These are phyloP conservation scores for Leuciscus waleckii DNA, from an alignment of 2,797 vertebrate species.

Conservation along the genomic window DNA sequence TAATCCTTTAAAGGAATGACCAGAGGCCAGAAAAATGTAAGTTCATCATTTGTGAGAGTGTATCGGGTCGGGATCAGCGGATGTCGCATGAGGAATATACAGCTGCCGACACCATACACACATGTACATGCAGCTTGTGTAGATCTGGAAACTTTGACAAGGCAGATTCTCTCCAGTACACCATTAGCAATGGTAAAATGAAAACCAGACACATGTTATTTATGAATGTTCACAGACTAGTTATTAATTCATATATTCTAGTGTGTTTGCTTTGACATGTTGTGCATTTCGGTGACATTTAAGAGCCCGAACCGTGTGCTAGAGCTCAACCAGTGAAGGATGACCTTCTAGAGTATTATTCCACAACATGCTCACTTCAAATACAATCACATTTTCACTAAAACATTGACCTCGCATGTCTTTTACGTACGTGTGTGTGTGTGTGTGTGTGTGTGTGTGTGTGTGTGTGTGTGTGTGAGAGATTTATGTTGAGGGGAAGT, in stretches of 20 bases:
- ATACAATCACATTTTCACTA: constrained; percentile 14
- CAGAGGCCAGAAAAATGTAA: no score
- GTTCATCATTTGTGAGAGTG: no score
- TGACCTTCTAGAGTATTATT: constrained; percentile 12
- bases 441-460: no score
- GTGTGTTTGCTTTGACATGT: background rate
- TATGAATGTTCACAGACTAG: background rate
- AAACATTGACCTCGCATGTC: background rate
- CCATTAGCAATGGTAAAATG: background rate
- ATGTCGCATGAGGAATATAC: background rate
- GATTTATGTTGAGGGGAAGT: no score
- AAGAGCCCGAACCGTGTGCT: background rate
- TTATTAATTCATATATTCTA: background rate
- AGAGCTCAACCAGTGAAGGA: background rate
- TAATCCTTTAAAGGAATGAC: background rate
- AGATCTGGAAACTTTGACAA: background rate
- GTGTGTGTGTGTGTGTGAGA: background rate
- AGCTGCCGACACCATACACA: background rate
- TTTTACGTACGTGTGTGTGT: background rate
- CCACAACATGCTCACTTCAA: background rate
- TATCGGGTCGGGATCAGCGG: constrained; percentile 34
- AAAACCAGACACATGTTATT: background rate
- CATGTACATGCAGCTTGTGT: background rate
- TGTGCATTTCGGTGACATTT: constrained; percentile 28
- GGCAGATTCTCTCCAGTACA: background rate